Evolutionary conservation across 30 jellyfish, hydroid and myxozoan genomes (phyloP), one percentile per base, ranked within the genome.

Genomic region (Chironex yamaguchii): DNA sequence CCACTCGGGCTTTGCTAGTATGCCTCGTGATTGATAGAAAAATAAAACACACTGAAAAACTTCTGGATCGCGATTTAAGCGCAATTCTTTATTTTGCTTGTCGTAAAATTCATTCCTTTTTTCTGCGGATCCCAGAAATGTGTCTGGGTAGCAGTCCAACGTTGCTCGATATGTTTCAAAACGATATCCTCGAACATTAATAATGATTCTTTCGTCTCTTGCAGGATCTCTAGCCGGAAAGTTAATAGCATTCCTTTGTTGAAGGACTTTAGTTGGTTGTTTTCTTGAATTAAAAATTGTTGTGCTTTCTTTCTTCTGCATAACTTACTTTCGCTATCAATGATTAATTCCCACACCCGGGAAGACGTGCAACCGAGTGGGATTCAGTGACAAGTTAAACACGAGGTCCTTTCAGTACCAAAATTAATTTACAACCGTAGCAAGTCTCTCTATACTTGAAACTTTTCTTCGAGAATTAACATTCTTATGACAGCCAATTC

Each of bases 11-110:
- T 85, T 85, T 3, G 95, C 51, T 66, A 85, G 50, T 23, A 85
- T 85, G 4, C 95, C 95, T 30, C 73, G 52, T 25, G 95, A 85
- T 48, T 85, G 95, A 50, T 85, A 85, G 58, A 22, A 85, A 71
- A 85, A 85, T 12, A 85, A 71, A 20, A 85, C 65, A 63, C 62
- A 36, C 31, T 85, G 48, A 51, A 85, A 85, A 24, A 85, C 36
- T 29, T 85, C 85, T 14, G 36, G 67, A 49, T 71, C 80, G 17
- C 95, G 89, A 42, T 85, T 71, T 14, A 85, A 81, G 13, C 26
- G 1, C 22, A 85, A 26, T 52, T 85, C 95, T 13, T 52, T 35
- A 0, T 36, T 58, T 9, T 22, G 49, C 2, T 58, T 66, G 68
- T 72, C 82, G 68, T 29, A 72, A 62, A 52, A 66, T 54, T 34